Conservation (phyloP, 2,113 vertebrate genomes). For the Lepisosteus osseus region DNA sequence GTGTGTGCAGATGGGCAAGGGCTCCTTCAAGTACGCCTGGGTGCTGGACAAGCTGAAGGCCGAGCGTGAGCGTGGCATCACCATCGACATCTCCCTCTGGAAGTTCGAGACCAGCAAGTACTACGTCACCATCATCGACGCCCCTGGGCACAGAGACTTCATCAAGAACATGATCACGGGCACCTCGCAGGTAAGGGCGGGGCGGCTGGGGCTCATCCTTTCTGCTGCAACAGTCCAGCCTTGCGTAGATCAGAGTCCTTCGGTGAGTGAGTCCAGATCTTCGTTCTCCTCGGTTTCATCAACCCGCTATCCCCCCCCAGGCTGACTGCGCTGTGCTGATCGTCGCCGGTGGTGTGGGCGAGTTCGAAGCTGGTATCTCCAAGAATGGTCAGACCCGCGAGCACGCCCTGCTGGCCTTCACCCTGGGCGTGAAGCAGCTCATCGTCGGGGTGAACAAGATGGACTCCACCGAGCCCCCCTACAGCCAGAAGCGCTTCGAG, state of each 20-base stretch:
- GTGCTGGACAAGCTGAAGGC: too few species aligned
- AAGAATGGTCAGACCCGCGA: slow-evolving; percentile 56
- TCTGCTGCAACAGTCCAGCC: background rate
- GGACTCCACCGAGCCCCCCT: slow-evolving; percentile 73
- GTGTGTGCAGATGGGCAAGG: too few species aligned
- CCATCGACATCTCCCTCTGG: too few species aligned
- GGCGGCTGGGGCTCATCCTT: background rate
- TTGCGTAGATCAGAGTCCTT: background rate
- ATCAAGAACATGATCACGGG: slow-evolving; percentile 85
- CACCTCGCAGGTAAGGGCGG: slow-evolving; percentile 64
- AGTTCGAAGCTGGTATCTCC: slow-evolving; percentile 56
- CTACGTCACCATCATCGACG: slow-evolving; percentile 75
- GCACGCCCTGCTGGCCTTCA: slow-evolving; percentile 53
- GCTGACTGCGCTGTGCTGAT: slow-evolving; percentile 56
- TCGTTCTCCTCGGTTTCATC: background rate
- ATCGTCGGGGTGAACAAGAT: slow-evolving; percentile 75
- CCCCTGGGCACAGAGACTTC: slow-evolving; percentile 76
- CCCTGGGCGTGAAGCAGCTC: slow-evolving; percentile 64
- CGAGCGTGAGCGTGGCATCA: too few species aligned
- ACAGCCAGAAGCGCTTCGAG: slow-evolving; percentile 65
- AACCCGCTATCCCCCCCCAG: slow-evolving; percentile 7
- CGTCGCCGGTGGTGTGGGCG: slow-evolving; percentile 52
- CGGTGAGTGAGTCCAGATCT: too few species aligned
- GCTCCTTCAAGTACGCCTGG: too few species aligned
- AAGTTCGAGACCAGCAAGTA: too few species aligned